phyloP scores from a whole-genome alignment of 2,113 vertebrate genomes.

The Himantopus leucocephalus region DNA sequence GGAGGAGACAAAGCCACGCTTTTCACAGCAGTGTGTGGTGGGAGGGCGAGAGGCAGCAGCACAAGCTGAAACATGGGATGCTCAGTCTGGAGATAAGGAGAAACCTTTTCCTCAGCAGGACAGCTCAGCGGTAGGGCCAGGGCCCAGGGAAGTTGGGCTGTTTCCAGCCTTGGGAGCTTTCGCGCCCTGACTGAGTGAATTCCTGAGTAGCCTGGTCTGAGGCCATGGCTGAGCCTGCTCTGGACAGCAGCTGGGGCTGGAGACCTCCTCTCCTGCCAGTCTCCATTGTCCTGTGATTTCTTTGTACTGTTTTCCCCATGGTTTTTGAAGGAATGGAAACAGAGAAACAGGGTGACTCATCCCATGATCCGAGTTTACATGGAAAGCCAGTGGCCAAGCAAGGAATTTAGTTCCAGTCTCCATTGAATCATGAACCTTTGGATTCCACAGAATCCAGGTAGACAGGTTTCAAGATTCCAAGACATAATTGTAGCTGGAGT shows the following conservation, averaged over 20 bases:
- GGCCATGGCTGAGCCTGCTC: neutral
- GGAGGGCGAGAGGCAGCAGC: accelerated
- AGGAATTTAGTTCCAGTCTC: neutral
- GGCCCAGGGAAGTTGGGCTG: accelerated
- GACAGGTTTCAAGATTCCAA: neutral
- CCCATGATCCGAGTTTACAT: neutral
- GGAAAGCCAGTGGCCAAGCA: neutral
- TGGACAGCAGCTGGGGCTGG: neutral
- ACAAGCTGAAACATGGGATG: neutral
- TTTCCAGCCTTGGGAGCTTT: neutral
- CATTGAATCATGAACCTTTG: neutral
- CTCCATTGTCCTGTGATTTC: neutral
- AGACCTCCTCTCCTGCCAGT: neutral
- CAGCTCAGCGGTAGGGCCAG: accelerated
- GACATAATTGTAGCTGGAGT: neutral
- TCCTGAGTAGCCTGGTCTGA: neutral
- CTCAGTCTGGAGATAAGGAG: neutral
- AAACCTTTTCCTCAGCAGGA: neutral
- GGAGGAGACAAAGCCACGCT: accelerated
- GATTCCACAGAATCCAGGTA: neutral
- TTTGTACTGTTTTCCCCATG: neutral
- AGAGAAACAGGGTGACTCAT: neutral
- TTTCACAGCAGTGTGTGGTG: accelerated
- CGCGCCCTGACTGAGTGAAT: accelerated
- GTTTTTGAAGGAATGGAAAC: neutral